A percentile compares a stretch with the other conserved stretches of the same genome.
Evolutionary conservation across 2,888 invertebrate genomes (phyloP).

Genomic region (Chaetoderma sp.): DNA sequence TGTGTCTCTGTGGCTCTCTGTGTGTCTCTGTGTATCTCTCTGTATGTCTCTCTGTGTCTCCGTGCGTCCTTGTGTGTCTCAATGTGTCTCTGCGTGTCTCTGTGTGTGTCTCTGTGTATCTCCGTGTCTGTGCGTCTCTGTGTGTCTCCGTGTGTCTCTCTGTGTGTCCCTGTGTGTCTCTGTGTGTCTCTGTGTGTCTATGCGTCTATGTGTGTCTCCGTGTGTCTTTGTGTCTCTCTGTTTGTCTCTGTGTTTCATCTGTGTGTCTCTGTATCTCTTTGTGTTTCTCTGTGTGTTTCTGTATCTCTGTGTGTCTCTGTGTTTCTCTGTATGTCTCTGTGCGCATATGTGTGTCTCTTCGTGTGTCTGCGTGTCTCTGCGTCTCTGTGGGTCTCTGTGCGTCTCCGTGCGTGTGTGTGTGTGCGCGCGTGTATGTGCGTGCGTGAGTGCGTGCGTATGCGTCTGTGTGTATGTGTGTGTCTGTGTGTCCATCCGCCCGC

Average conservation of each 20-base stretch:
- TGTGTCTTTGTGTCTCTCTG: conserved; percentile 6
- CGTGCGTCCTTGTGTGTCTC: conserved; percentile 7
- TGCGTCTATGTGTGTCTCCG: conserved; percentile 1
- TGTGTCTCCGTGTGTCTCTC: conserved; percentile 11
- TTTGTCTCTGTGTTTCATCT: conserved; percentile 11
- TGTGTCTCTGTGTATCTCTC: conserved; percentile 3
- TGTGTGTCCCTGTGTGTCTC: conserved; percentile 1
- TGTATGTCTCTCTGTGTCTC: conserved; percentile 6
- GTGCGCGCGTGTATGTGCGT: too few relatives aligned
- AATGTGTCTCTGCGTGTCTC: conserved; percentile 8
- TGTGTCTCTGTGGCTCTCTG: conserved; percentile 6
- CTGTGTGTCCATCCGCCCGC: too few relatives aligned
- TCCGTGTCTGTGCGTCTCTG: conserved; percentile 2
- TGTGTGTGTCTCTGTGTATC: conserved; percentile 2
- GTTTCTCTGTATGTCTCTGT: conserved; percentile 10
- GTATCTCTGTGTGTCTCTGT: conserved; percentile 3
- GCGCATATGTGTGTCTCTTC: conserved; percentile 2
- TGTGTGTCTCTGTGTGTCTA: conserved; percentile 5
- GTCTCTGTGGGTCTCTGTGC: too few relatives aligned
- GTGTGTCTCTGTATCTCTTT: conserved; percentile 9
- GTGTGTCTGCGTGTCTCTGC: conserved; percentile 3
- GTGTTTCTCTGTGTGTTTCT: conserved; percentile 2
- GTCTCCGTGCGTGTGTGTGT: too few relatives aligned
- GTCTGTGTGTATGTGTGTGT: too few relatives aligned
- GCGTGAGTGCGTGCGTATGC: too few relatives aligned